Evolutionary conservation across 2,113 vertebrate species (phyloP).

Genomic region (Oncorhynchus tshawytscha): DNA sequence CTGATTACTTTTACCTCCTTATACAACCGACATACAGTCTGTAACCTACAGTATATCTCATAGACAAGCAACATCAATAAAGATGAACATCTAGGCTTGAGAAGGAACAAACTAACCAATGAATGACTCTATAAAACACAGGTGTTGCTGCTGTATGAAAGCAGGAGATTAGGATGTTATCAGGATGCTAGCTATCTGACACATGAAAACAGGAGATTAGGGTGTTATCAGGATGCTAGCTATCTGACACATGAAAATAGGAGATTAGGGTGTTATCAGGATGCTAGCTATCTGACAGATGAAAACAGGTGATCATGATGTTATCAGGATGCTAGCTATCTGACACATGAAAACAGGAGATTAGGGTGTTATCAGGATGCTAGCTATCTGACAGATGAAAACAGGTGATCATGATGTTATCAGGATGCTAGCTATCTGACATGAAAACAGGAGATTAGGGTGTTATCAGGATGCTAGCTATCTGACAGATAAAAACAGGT

Average conservation of each 20-base stretch:
- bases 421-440: neutral
- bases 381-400: neutral
- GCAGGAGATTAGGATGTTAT: neutral
- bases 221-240: too few relatives aligned
- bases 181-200: neutral
- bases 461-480: too few relatives aligned
- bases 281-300: too few relatives aligned
- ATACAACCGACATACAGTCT: neutral
- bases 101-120: neutral
- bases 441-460: neutral
- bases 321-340: neutral
- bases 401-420: too few relatives aligned
- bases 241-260: neutral
- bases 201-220: neutral
- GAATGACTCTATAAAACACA: neutral
- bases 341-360: neutral
- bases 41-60: neutral
- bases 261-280: too few relatives aligned
- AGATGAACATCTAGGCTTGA: too few relatives aligned
- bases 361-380: too few relatives aligned
- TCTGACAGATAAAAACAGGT: neutral
- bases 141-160: neutral
- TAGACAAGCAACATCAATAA: too few relatives aligned
- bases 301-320: too few relatives aligned
- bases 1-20: conserved; percentile 11